Evolutionary conservation across 2,797 vertebrate species (phyloP), one percentile per base, ranked within the genome.

Genomic region (Channallabes apus): DNA sequence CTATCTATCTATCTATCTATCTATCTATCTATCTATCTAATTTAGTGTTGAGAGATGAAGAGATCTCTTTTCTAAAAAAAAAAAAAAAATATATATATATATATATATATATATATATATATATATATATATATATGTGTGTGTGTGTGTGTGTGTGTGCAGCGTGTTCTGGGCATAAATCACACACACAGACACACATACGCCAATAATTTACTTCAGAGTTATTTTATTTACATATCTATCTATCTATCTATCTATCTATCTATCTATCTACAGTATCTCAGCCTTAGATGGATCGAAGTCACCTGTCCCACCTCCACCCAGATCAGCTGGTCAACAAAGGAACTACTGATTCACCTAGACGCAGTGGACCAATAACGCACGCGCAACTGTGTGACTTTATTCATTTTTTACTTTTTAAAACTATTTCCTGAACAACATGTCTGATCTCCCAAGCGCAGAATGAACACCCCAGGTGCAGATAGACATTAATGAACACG

Each of bases 241-340:
- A 27, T 29, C 79, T 54, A 24, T 64, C 75, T 78, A 14, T 80
- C 59, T 62, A 14, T 80, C 77, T 80, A 22, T 73, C 71, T 73
- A n/a, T 73, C 71, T 73, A n/a, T 27, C 24, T 73, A 51, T 62
- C 77, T 80, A 22, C 46, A 51, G 8, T 51, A 51, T 51, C 46
- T 12, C 46, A 51, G 46, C 2, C 9, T 51, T 51, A 12, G 11
- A 12, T 51, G 11, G 46, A 51, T 51, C 2, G 11, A 58, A 22
- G 54, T 58, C 4, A 35, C 29, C 24, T n/a, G 38, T 51, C 5
- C 41, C 51, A 3, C 1, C 11, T n/a, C 41, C 14, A 54, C 41
- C 24, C 71, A 73, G 24, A 38, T 68, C 71, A 75, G 29, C 15
- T 29, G 3, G 5, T 56, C 73, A 12, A 58, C 3, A 32, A 59